Evolutionary conservation across 2,888 invertebrate genomes (phyloP).

Genomic region (Adineta ricciae): DNA sequence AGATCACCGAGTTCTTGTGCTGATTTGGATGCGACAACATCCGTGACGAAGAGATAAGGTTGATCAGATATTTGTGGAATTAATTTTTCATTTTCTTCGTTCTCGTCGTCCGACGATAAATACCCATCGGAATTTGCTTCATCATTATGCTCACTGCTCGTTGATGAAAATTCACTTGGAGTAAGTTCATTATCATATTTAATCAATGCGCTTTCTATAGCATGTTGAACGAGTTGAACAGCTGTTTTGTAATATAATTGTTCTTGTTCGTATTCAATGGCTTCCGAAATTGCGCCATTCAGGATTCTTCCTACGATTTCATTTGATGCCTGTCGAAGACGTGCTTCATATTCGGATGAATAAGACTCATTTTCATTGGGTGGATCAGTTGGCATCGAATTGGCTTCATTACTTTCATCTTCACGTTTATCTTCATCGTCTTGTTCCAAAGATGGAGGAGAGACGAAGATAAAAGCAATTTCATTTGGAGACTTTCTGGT

Average conservation of each 20-base stretch:
- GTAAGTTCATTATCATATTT: background rate
- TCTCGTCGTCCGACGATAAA: background rate
- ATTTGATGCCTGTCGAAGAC: background rate
- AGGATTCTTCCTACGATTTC: background rate
- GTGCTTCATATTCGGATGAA: background rate
- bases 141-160: background rate
- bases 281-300: background rate
- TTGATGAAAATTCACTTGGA: background rate
- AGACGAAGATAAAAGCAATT: background rate
- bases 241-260: background rate
- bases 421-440: background rate
- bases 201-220: background rate
- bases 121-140: background rate
- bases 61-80: background rate
- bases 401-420: background rate
- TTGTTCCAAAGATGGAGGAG: background rate
- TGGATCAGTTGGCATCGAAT: too few relatives aligned
- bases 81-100: slow-evolving; percentile 13
- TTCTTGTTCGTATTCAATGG: background rate
- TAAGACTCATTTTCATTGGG: background rate
- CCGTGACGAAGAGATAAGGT: background rate
- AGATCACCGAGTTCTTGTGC: slow-evolving; percentile 12
- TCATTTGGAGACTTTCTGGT: background rate
- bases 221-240: background rate
- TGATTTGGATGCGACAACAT: background rate